Conservation (phyloP, 2,888 invertebrate species). For the Drosophila birchii region DNA sequence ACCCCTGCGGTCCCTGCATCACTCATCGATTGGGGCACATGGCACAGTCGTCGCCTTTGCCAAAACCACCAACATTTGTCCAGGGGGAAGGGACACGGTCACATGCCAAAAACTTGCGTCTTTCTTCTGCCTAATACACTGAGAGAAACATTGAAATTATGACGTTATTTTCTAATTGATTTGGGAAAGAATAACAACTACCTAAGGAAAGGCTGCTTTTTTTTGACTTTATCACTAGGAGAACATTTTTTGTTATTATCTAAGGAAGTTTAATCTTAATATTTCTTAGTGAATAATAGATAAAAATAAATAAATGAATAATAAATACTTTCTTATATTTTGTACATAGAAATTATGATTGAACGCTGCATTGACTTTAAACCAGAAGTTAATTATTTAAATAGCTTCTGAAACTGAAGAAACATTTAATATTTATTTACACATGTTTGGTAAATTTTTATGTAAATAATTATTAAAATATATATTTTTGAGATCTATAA, state of each 20-base stretch:
- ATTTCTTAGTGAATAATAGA: neutral
- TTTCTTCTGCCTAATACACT: slow-evolving; percentile 22
- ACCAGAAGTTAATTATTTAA: neutral
- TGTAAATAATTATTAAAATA: too few species aligned
- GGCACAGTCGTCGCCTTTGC: slow-evolving; percentile 34
- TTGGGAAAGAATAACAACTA: neutral
- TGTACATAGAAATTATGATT: neutral
- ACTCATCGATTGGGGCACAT: slow-evolving; percentile 33
- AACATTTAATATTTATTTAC: neutral
- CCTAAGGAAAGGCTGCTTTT: neutral
- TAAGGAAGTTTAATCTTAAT: neutral
- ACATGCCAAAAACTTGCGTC: slow-evolving; percentile 37
- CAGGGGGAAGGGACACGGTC: slow-evolving; percentile 20
- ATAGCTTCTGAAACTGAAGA: neutral
- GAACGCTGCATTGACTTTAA: neutral
- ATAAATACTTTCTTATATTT: too few species aligned
- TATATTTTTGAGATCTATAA: too few species aligned
- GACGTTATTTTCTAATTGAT: neutral
- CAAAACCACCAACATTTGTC: slow-evolving; percentile 25
- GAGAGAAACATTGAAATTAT: neutral
- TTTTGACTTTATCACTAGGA: neutral
- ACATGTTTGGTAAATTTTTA: neutral
- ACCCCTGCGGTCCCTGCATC: slow-evolving; percentile 21
- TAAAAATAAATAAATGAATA: too few species aligned
- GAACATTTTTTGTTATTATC: neutral